Base-by-base conservation (phyloP, 2,113 vertebrate genomes). In the Sterna hirundo region DNA sequence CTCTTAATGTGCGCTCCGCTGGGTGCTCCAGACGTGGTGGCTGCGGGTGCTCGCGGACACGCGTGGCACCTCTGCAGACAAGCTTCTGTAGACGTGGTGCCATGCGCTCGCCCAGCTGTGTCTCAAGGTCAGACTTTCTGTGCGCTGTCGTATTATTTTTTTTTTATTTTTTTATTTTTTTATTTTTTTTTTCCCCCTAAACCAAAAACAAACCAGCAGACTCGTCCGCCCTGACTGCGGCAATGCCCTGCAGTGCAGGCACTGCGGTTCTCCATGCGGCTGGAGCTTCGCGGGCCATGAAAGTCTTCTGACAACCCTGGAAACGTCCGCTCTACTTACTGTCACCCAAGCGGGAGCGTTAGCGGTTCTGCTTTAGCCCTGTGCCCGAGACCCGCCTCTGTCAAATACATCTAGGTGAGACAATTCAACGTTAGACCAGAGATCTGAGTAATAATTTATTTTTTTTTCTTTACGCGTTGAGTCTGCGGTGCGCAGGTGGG, bases 1-100 rank as follows among this genome's bases (percentile, higher is more conserved):
- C 54, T 18, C 10, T 15, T 4, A 1, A 7, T 0, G 6, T 4
- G 13, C 2, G 2, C 7, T 27, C 13, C 6, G 0, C 7, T 10
- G 2, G 66, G 40, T 10, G 47, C 26, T 25, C 12, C 2, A 1
- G 8, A 20, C 12, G 3, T 3, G 54, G 51, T 12, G 72, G 16
- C 18, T 19, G 23, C 3, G 30, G 5, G n/a, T 2, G 11, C 34
- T 22, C 3, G 0, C 13, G 8, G 51, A 9, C 20, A 2, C 47
- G 0, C 5, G 0, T 3, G 25, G 54, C 58, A 1, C 38, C 76
- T 17, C 10, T 4, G 22, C 21, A 1, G 27, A 22, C 47, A 22
- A 47, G 55, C 36, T 30, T 9, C 32, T 18, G 40, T 2, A 7
- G 54, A 8, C 8, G 2, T 14, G 21, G 52, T 8, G 4, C 13